Evolutionary conservation across 2,888 invertebrate species (phyloP), one percentile per base, ranked within the genome.

Genomic region (Troides oblongomaculatus): DNA sequence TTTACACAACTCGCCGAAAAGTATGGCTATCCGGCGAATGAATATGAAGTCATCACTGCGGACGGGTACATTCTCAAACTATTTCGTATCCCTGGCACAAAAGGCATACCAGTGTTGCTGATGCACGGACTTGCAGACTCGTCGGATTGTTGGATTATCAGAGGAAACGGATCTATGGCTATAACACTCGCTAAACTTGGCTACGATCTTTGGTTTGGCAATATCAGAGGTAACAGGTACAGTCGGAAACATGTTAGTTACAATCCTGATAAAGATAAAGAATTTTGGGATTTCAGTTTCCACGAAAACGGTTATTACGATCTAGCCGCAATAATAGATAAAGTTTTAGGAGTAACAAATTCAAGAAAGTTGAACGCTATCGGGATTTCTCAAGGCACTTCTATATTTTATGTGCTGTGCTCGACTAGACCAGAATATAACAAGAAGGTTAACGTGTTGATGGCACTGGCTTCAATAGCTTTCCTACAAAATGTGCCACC

Each of bases 291-390:
- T 46, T 94, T 88, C 76, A 94, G 94, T 57, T 95, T 94, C 88
- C 95, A 96, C 79, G 95, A 97, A 81, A 94, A 95, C 81, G 96
- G 95, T 0, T 78, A 88, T 61, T 94, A 93, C 76, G 97, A 97
- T 82, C 71, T 97, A 1, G 95, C 97, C 10, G 94, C 95, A 0
- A 94, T 94, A 81, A 93, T 89, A 8, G 87, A 90, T 73, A 83
- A 83, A 65, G 77, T 90, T 18, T 72, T 87, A 1, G 66, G 74
- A 0, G 64, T 71, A 7, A 95, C 95, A 0, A 90, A 92, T 2
- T 86, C 92, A 57, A 74, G 90, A 0, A 87, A 94, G 69, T 73
- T 97, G 1, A 93, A 93, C 75, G 96, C 95, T 79, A 84, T 95
- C 10, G 97, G 96, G 1, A 96, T 96, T 80, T 96, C 96, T 10